Percentiles rank a stretch among this genome's conserved stretches.
Evolutionary conservation across 2,797 vertebrate species (phyloP).

Genomic region (Threskiornis aethiopicus): DNA sequence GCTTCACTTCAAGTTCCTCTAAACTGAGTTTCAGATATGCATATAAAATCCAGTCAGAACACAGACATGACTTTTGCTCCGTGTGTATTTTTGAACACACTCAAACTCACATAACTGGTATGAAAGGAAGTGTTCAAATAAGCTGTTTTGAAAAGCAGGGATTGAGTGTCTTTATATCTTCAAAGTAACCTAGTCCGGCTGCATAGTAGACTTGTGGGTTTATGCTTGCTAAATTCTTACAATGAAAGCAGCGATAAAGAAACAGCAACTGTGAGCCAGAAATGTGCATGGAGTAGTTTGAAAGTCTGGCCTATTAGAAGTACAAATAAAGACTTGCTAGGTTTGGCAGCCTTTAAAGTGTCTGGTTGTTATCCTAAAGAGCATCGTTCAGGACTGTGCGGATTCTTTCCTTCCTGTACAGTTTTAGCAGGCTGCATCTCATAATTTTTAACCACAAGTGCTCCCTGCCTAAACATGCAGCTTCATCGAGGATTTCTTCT

Average conservation of each 20-base stretch:
- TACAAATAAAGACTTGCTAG: neutral
- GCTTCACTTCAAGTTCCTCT: neutral
- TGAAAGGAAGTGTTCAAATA: neutral
- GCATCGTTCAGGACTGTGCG: accelerated
- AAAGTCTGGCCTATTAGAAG: neutral
- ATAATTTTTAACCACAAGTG: neutral
- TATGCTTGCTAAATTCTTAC: neutral
- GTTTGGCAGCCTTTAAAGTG: neutral
- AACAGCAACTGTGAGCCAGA: neutral
- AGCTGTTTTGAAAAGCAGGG: neutral
- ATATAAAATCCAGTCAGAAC: neutral
- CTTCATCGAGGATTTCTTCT: neutral
- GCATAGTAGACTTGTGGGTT: neutral
- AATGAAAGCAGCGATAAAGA: neutral
- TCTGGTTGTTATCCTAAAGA: neutral
- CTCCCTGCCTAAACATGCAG: neutral
- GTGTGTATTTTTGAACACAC: neutral
- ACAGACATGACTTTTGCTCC: neutral
- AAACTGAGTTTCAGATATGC: neutral
- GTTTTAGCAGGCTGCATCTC: neutral
- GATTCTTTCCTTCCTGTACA: neutral
- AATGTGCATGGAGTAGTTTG: neutral
- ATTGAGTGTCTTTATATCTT: neutral
- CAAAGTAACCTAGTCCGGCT: neutral
- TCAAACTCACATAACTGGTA: accelerated